phyloP scores from a whole-genome alignment of 1,140 invertebrate genomes.

The Medauroidea extradentata region DNA sequence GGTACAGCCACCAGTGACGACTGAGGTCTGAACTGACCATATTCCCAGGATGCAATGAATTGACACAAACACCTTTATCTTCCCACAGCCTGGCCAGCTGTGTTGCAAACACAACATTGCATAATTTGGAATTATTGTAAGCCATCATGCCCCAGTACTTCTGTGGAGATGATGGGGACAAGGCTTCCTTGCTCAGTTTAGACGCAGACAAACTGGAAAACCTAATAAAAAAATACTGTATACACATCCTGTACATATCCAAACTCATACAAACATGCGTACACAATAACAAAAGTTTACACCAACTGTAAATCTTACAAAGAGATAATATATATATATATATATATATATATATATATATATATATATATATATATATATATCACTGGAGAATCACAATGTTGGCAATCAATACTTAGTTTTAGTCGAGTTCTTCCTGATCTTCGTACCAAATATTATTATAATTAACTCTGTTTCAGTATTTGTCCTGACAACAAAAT shows the following conservation, averaged over 20 bases:
- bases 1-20: constrained; percentile 80
- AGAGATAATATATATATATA: no score
- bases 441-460: no score
- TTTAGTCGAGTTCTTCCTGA: no score
- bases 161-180: constrained; percentile 47
- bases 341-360: no score
- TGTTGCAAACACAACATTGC: constrained; percentile 78
- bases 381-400: no score
- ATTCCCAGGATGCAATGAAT: constrained; percentile 89
- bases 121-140: constrained; percentile 89
- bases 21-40: constrained; percentile 71
- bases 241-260: no score
- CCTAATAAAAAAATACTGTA: constrained; percentile 49
- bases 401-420: no score
- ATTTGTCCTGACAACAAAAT: no score
- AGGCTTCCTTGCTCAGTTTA: not conserved
- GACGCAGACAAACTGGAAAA: constrained; percentile 53
- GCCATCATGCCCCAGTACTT: constrained; percentile 73
- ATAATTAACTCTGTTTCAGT: no score
- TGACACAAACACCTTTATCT: constrained; percentile 64
- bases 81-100: constrained; percentile 71
- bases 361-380: no score
- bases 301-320: no score
- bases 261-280: constrained; percentile 65
- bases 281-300: no score